Percentiles rank a stretch among this genome's conserved stretches.
These are phyloP conservation scores for Syrphus vitripennis DNA, from an alignment of 2,888 invertebrate species.

Conservation along the genomic window DNA sequence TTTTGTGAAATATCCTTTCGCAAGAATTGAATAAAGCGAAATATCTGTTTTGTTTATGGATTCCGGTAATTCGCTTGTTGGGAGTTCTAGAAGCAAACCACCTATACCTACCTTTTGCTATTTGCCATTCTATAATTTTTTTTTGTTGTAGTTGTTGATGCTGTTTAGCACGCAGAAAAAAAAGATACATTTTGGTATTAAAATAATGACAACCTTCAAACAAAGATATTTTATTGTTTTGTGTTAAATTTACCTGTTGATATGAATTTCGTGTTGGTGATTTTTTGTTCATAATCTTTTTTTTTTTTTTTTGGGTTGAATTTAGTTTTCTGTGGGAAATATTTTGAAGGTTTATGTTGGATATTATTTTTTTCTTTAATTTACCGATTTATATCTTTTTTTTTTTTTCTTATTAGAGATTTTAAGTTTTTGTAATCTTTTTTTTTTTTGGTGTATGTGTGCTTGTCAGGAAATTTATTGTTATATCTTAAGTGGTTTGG, in stretches of 20 bases:
- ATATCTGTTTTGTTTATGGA: slow-evolving; percentile 69
- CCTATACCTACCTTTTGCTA: slow-evolving; percentile 17
- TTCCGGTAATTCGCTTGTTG: slow-evolving; percentile 69
- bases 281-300: not conserved
- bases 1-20: slow-evolving; percentile 68
- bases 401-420: slow-evolving; percentile 32
- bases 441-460: not conserved
- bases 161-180: slow-evolving; percentile 36
- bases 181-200: not conserved
- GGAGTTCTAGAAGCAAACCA: slow-evolving; percentile 51
- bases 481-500: slow-evolving; percentile 54
- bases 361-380: slow-evolving; percentile 18
- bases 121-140: not conserved
- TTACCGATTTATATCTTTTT: slow-evolving; percentile 53
- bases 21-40: slow-evolving; percentile 64
- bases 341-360: slow-evolving; percentile 14
- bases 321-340: slow-evolving; percentile 52
- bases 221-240: slow-evolving; percentile 68
- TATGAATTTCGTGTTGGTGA: slow-evolving; percentile 7
- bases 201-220: slow-evolving; percentile 54
- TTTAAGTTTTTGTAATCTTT: slow-evolving; percentile 10
- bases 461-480: slow-evolving; percentile 55
- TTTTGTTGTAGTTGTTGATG: slow-evolving; percentile 9
- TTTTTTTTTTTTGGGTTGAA: slow-evolving; percentile 20
- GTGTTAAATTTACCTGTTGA: slow-evolving; percentile 61